Evolutionary conservation across 2,113 vertebrate genomes (phyloP).

Genomic region (Glaucidium brasilianum): DNA sequence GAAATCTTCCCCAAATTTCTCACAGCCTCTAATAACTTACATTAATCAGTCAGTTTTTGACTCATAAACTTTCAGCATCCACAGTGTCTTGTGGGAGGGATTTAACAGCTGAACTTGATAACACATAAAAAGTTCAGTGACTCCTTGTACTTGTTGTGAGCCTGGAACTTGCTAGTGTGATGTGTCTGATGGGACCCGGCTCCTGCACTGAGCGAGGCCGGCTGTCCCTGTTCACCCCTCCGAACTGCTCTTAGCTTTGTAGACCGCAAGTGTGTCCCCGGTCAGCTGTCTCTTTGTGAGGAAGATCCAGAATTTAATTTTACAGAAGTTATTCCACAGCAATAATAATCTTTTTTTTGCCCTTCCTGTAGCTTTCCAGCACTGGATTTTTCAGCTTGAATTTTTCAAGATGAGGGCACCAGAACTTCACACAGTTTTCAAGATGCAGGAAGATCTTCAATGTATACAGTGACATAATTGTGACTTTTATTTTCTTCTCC

Average conservation of each 20-base stretch:
- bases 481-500: background rate
- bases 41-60: background rate
- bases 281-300: background rate
- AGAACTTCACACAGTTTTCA: background rate
- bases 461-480: background rate
- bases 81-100: background rate
- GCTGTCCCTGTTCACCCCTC: background rate
- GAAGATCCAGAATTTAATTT: background rate
- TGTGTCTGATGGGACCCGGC: background rate
- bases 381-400: background rate
- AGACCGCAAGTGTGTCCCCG: background rate
- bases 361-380: background rate
- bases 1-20: background rate
- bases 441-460: background rate
- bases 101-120: background rate
- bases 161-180: background rate
- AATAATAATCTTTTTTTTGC: background rate
- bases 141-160: background rate
- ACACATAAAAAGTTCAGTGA: background rate
- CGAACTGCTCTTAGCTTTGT: background rate
- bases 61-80: background rate
- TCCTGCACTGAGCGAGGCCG: rapidly evolving
- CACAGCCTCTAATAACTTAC: background rate
- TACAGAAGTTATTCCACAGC: background rate
- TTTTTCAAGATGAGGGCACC: background rate